Percentiles rank a stretch among this genome's conserved stretches.
These are phyloP conservation scores for Ictidomys tridecemlineatus DNA, from an alignment of 2,113 vertebrate genomes.

Conservation along the genomic window DNA sequence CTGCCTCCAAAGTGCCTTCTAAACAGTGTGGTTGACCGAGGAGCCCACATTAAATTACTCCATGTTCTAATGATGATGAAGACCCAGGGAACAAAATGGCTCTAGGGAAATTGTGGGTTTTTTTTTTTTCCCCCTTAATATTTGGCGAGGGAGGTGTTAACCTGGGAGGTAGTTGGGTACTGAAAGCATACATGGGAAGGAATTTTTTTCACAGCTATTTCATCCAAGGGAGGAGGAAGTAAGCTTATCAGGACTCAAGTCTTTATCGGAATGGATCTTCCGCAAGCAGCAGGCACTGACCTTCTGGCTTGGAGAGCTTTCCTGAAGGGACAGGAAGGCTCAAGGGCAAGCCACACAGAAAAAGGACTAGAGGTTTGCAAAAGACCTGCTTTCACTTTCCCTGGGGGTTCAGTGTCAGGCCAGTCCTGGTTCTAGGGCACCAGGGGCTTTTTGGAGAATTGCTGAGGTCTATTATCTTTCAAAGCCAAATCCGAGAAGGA, in stretches of 20 bases:
- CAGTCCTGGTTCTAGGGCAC: not conserved
- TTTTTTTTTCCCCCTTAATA: conserved; percentile 65
- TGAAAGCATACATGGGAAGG: conserved; percentile 73
- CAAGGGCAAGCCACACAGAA: conserved; percentile 23
- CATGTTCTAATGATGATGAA: conserved; percentile 53
- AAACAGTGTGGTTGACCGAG: conserved; percentile 21
- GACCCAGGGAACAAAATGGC: conserved; percentile 73
- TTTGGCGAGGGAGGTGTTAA: conserved; percentile 61
- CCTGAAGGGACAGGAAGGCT: conserved; percentile 40
- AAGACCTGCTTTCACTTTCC: conserved; percentile 39
- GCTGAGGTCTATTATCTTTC: not conserved
- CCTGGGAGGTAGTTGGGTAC: conserved; percentile 68
- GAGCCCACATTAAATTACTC: conserved; percentile 33
- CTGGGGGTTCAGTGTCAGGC: not conserved
- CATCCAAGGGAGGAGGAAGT: conserved; percentile 81
- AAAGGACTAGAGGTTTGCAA: not conserved
- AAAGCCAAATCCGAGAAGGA: not conserved
- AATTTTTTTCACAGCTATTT: conserved; percentile 77
- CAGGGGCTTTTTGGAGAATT: not conserved
- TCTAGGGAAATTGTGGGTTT: conserved; percentile 65
- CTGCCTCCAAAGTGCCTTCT: not conserved
- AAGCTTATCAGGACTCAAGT: conserved; percentile 79
- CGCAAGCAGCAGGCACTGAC: conserved; percentile 8
- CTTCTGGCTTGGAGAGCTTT: conserved; percentile 62
- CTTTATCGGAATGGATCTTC: conserved; percentile 66